phyloP scores from a whole-genome alignment of 2,797 vertebrate genomes.

The Protosalanx chinensis region DNA sequence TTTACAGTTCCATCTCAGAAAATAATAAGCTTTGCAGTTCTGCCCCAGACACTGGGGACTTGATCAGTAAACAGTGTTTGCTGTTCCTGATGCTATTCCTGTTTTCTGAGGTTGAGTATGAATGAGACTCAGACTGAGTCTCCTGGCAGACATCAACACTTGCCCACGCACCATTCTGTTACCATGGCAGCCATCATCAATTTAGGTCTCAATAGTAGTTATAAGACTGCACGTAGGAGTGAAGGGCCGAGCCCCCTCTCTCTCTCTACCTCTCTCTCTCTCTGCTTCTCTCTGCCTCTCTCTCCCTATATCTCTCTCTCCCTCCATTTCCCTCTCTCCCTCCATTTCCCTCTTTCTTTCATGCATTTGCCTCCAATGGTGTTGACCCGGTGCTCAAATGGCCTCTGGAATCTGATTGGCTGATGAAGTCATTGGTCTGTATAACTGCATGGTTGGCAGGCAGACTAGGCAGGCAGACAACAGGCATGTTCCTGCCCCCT shows the following conservation, averaged over 20 bases:
- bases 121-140: constrained; percentile 2
- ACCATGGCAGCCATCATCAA: constrained; percentile 30
- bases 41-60: neutral
- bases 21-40: neutral
- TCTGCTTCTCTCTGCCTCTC: neutral
- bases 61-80: neutral
- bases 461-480: constrained; percentile 29
- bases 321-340: neutral
- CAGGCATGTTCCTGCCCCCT: neutral
- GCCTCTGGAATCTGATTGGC: constrained; percentile 40
- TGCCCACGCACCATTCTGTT: constrained; percentile 14
- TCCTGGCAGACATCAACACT: constrained; percentile 10
- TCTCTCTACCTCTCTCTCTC: neutral
- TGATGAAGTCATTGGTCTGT: constrained; percentile 30
- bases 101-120: neutral
- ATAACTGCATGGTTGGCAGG: constrained; percentile 48
- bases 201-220: constrained; percentile 13
- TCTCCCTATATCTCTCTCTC: neutral
- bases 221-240: constrained; percentile 19
- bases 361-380: neutral
- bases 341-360: neutral
- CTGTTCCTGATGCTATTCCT: neutral
- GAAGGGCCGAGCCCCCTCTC: neutral
- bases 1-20: neutral
- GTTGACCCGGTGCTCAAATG: constrained; percentile 17